A percentile compares a stretch with the other conserved stretches of the same genome.
Evolutionary conservation across 2,797 vertebrate species (phyloP).

Genomic region (Acanthurus lineatus): DNA sequence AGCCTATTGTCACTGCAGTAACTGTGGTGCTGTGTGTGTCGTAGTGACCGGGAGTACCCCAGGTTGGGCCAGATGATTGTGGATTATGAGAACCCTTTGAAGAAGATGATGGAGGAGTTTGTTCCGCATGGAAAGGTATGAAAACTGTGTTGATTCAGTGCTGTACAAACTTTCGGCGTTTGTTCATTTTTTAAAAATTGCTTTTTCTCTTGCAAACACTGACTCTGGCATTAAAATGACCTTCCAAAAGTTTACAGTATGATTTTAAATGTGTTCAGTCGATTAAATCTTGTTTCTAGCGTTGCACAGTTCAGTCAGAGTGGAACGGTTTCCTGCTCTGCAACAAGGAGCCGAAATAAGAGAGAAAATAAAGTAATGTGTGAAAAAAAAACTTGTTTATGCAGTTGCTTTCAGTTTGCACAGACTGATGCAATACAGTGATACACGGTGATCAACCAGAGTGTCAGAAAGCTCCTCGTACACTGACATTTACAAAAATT

Average conservation of each 20-base stretch:
- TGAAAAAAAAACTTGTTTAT: background rate
- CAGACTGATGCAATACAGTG: background rate
- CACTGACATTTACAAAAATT: background rate
- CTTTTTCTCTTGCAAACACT: background rate
- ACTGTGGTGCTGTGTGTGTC: slow-evolving; percentile 5
- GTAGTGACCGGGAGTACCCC: slow-evolving; percentile 96
- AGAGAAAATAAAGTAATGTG: background rate
- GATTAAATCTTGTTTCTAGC: background rate
- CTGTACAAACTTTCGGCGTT: background rate
- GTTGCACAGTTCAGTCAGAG: slow-evolving; percentile 6
- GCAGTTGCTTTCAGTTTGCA: background rate
- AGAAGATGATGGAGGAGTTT: slow-evolving; percentile 99
- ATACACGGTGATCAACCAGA: background rate
- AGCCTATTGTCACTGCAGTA: background rate
- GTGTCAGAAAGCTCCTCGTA: background rate
- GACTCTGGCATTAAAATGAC: background rate
- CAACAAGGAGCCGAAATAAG: background rate
- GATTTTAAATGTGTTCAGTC: background rate
- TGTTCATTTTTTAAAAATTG: too few relatives aligned
- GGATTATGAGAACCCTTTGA: slow-evolving; percentile 98
- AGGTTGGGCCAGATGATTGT: slow-evolving; percentile 99
- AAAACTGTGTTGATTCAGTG: too few relatives aligned
- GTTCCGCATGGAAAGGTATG: slow-evolving; percentile 97
- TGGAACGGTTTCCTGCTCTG: background rate
- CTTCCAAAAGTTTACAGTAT: background rate